Percentiles rank a stretch among this genome's conserved stretches.
These are phyloP conservation scores for Epinephelus malabaricus DNA, from an alignment of 2,797 vertebrate species.

Conservation along the genomic window DNA sequence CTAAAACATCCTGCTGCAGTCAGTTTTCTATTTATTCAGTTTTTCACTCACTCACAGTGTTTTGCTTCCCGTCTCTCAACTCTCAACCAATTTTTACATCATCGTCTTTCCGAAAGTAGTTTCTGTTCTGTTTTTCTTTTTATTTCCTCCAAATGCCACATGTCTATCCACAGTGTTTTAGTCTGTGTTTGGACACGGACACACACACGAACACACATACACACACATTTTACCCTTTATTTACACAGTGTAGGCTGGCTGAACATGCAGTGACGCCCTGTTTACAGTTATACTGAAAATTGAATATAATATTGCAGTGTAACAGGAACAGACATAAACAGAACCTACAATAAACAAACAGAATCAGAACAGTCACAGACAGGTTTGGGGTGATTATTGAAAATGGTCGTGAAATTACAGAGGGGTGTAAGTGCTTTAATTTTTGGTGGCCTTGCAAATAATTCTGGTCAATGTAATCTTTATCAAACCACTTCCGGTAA, in stretches of 20 bases:
- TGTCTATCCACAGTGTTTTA: slow-evolving; percentile 1
- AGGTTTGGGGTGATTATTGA: slow-evolving; percentile 1
- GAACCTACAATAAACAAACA: background rate
- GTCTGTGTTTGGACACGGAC: background rate
- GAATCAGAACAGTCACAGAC: background rate
- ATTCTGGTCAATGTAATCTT: slow-evolving; percentile 3
- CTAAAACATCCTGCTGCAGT: slow-evolving; percentile 18
- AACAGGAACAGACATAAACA: slow-evolving; percentile 10
- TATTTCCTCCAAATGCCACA: slow-evolving; percentile 18
- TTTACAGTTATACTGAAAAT: slow-evolving; percentile 5
- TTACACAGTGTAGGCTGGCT: slow-evolving; percentile 15
- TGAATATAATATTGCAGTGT: slow-evolving; percentile 5
- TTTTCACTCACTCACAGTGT: slow-evolving; percentile 11
- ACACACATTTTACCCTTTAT: background rate
- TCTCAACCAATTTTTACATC: slow-evolving; percentile 28
- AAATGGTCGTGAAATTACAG: slow-evolving; percentile 12
- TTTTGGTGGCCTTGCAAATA: background rate
- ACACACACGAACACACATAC: background rate
- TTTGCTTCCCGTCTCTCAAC: slow-evolving; percentile 23
- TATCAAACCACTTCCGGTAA: background rate
- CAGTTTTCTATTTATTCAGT: slow-evolving; percentile 23
- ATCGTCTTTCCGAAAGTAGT: slow-evolving; percentile 39
- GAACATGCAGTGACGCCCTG: background rate
- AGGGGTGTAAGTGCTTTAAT: background rate
- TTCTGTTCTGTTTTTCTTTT: slow-evolving; percentile 51